phyloP scores from a whole-genome alignment of 2,888 invertebrate genomes.

The Tethea ocularis region DNA sequence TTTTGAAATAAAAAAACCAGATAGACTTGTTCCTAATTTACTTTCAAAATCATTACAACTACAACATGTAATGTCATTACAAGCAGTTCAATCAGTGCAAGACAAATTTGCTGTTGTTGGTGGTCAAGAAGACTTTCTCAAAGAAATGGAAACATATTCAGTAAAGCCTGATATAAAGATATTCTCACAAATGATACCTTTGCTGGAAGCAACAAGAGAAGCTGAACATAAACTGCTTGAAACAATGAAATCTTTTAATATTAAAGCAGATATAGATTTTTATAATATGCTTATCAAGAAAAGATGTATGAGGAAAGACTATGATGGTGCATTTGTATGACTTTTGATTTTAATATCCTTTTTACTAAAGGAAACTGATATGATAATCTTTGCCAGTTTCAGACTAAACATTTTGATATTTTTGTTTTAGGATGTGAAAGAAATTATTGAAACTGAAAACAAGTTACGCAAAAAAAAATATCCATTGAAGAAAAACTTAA shows the following conservation, averaged over 20 bases:
- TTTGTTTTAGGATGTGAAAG: slow-evolving; percentile 78
- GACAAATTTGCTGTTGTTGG: slow-evolving; percentile 91
- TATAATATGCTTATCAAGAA: slow-evolving; percentile 94
- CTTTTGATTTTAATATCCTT: slow-evolving; percentile 1
- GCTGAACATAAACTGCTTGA: slow-evolving; percentile 88
- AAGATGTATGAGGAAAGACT: slow-evolving; percentile 87
- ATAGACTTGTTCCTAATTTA: slow-evolving; percentile 85
- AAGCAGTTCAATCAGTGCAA: slow-evolving; percentile 83
- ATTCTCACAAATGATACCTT: slow-evolving; percentile 89
- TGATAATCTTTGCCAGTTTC: not conserved
- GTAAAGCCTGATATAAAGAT: slow-evolving; percentile 91
- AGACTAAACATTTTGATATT: slow-evolving; percentile 2
- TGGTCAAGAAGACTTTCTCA: slow-evolving; percentile 89
- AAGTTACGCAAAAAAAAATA: slow-evolving; percentile 56
- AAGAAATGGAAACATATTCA: slow-evolving; percentile 87
- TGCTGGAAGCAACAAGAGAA: slow-evolving; percentile 86
- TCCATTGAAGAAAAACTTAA: slow-evolving; percentile 66
- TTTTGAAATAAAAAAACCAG: slow-evolving; percentile 24
- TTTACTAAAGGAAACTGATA: not conserved
- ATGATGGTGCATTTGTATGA: slow-evolving; percentile 88
- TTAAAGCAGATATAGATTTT: slow-evolving; percentile 91
- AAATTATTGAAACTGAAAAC: slow-evolving; percentile 80
- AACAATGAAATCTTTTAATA: slow-evolving; percentile 82
- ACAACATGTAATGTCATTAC: slow-evolving; percentile 83
- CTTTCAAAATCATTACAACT: slow-evolving; percentile 84